phyloP scores from a whole-genome alignment of 2,888 invertebrate species.

The Schizotus pectinicornis region DNA sequence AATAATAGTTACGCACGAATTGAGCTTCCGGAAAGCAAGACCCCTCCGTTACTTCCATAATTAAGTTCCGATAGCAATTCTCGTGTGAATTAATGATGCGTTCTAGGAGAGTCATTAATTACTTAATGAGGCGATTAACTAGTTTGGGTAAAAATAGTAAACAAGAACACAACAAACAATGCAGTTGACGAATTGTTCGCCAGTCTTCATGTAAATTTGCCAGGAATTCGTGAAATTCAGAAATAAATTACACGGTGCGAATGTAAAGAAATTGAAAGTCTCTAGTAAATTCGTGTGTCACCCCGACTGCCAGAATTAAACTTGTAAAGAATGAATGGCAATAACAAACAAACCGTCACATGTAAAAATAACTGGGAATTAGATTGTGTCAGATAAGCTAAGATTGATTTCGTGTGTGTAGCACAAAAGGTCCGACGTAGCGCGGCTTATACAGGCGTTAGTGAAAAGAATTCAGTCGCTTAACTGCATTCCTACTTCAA shows the following conservation, averaged over 20 bases:
- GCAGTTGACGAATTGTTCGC: background rate
- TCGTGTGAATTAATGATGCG: no score
- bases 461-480: slow-evolving; percentile 37
- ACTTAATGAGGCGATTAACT: no score
- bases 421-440: slow-evolving; percentile 36
- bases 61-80: no score
- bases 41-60: no score
- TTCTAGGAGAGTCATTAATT: no score
- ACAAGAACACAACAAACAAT: background rate
- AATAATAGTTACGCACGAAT: no score
- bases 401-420: slow-evolving; percentile 36
- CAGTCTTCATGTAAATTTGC: background rate
- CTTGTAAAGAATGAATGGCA: background rate
- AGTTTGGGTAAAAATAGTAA: no score
- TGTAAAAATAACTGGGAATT: slow-evolving; percentile 22
- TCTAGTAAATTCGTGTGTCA: no score
- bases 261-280: no score
- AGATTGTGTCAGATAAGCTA: slow-evolving; percentile 29
- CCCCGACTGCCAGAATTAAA: background rate
- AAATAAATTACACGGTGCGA: no score
- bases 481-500: slow-evolving; percentile 35
- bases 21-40: no score
- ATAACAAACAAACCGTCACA: slow-evolving; percentile 1
- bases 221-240: background rate
- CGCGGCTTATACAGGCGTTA: slow-evolving; percentile 30